Evolutionary conservation across 2,113 vertebrate genomes (phyloP).

Genomic region (Pollimyrus isidori): DNA sequence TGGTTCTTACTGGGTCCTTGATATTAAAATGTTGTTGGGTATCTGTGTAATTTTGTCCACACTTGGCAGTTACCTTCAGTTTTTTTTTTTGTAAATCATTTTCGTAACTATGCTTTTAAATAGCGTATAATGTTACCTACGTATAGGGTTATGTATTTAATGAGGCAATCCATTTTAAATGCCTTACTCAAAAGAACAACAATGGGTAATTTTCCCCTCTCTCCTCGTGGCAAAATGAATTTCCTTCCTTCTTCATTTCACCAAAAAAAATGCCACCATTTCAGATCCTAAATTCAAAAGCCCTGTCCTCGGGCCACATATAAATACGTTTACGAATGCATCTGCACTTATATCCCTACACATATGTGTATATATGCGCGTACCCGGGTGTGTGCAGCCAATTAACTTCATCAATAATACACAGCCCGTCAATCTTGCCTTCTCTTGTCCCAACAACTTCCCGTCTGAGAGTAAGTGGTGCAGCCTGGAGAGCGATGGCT

Average conservation of each 20-base stretch:
- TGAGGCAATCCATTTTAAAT: constrained; percentile 6
- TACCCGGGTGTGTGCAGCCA: not conserved
- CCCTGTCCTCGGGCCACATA: not conserved
- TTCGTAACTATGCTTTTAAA: not conserved
- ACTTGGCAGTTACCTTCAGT: not conserved
- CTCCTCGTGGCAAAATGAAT: not conserved
- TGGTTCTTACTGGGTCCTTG: not conserved
- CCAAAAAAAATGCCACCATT: not conserved
- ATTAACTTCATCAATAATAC: constrained; percentile 10
- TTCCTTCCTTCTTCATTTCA: constrained; percentile 3
- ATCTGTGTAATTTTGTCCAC: not conserved
- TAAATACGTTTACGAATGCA: not conserved
- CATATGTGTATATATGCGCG: not conserved
- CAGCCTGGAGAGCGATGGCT: not conserved
- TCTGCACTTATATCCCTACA: not conserved
- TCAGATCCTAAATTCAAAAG: not conserved
- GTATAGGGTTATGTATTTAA: constrained; percentile 4
- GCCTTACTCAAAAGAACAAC: constrained; percentile 2
- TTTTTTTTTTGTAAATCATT: not conserved
- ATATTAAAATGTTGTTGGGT: not conserved
- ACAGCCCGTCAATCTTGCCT: not conserved
- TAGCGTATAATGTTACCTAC: not conserved
- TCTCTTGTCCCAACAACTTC: constrained; percentile 3
- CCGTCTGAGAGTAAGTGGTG: not conserved
- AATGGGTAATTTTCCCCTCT: constrained; percentile 5